Conservation (phyloP, 2,797 vertebrate genomes). For the Xenopus petersii region DNA sequence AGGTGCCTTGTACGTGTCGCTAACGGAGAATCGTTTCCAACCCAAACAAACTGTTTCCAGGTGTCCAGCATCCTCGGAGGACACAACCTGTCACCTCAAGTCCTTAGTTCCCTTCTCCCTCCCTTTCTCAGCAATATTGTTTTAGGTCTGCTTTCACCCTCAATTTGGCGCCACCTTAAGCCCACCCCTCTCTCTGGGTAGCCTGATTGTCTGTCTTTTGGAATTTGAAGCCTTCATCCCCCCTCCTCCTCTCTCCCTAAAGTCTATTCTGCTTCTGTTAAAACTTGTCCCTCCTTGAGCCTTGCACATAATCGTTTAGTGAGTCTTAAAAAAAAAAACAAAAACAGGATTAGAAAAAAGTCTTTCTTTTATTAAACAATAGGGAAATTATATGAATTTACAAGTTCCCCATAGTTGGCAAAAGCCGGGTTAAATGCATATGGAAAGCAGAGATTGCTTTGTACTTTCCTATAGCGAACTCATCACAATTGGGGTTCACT, state of each 20-base stretch:
- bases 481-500: too few species aligned
- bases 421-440: too few species aligned
- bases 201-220: slow-evolving; percentile 54
- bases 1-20: too few species aligned
- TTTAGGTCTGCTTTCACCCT: background rate
- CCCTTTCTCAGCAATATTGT: slow-evolving; percentile 12
- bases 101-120: slow-evolving; percentile 7
- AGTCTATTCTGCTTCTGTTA: slow-evolving; percentile 57
- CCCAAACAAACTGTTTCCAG: slow-evolving; percentile 5
- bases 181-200: slow-evolving; percentile 46
- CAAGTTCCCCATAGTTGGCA: too few species aligned
- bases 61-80: slow-evolving; percentile 1
- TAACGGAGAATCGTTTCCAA: background rate
- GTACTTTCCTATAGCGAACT: too few species aligned
- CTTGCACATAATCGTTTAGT: slow-evolving; percentile 5
- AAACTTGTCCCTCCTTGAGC: slow-evolving; percentile 62
- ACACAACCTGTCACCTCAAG: slow-evolving; percentile 26
- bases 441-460: too few species aligned
- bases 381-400: too few species aligned
- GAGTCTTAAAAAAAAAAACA: too few species aligned
- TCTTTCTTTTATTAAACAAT: too few species aligned
- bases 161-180: slow-evolving; percentile 51
- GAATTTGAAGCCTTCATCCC: slow-evolving; percentile 42
- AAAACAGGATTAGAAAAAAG: too few species aligned
- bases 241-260: slow-evolving; percentile 29